These are phyloP conservation scores for Corbicula japonica DNA, from an alignment of 2,888 invertebrate species.

Conservation along the genomic window DNA sequence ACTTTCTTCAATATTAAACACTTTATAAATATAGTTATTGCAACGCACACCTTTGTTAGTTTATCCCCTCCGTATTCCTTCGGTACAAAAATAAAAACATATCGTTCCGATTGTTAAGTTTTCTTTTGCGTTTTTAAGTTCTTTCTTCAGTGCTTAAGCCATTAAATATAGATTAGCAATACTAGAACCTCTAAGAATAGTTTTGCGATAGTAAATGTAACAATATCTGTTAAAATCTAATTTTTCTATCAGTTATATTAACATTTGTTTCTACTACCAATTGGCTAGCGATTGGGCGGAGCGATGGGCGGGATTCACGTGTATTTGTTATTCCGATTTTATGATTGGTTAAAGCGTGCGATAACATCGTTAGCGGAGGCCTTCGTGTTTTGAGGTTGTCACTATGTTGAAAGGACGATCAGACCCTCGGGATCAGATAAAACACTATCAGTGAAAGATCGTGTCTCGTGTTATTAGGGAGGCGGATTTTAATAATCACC, in stretches of 20 bases:
- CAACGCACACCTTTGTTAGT: too few species aligned
- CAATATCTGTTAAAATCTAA: conserved; percentile 62
- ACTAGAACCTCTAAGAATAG: conserved; percentile 33
- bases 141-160: conserved; percentile 13
- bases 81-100: too few species aligned
- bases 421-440: conserved; percentile 34
- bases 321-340: conserved; percentile 10
- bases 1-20: too few species aligned
- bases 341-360: conserved; percentile 37
- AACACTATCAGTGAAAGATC: conserved; percentile 47
- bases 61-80: too few species aligned
- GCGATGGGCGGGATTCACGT: conserved; percentile 26
- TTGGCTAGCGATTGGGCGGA: conserved; percentile 39
- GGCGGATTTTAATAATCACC: conserved; percentile 66
- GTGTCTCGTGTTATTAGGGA: conserved; percentile 46
- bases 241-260: conserved; percentile 48
- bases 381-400: conserved; percentile 16
- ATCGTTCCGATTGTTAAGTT: too few species aligned
- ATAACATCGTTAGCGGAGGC: conserved; percentile 7
- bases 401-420: conserved; percentile 25
- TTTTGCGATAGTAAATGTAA: conserved; percentile 48
- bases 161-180: conserved; percentile 31
- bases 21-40: too few species aligned
- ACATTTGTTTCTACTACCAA: conserved; percentile 32
- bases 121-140: too few species aligned